Percentiles rank a stretch among this genome's conserved stretches.
These are phyloP conservation scores for Rhagologus leucostigma DNA, from an alignment of 2,113 vertebrate species.

Conservation along the genomic window DNA sequence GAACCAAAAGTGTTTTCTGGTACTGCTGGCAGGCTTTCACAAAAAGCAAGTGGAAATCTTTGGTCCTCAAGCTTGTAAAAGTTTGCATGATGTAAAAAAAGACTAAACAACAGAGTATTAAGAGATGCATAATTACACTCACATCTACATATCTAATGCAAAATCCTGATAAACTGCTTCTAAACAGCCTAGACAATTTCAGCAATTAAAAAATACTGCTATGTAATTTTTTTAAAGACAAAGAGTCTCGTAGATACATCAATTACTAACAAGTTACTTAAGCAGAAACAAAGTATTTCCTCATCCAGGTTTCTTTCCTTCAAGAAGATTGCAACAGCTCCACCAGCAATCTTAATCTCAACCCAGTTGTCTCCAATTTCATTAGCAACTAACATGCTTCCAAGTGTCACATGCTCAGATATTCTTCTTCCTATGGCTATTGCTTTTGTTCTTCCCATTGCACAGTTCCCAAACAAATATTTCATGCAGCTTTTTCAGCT, in stretches of 20 bases:
- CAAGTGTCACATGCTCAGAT: not conserved
- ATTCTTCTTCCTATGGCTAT: not conserved
- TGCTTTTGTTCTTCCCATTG: not conserved
- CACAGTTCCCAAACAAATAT: not conserved
- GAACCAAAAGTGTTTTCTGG: not conserved
- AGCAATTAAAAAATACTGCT: not conserved
- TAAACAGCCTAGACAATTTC: not conserved
- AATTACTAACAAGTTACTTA: not conserved
- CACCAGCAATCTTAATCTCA: not conserved
- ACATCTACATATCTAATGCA: not conserved
- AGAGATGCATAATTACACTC: not conserved
- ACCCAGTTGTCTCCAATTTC: not conserved
- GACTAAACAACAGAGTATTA: not conserved
- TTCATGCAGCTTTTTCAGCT: not conserved
- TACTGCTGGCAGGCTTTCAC: not conserved
- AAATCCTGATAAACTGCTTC: not conserved
- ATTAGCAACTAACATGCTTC: not conserved
- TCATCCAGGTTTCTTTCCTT: not conserved
- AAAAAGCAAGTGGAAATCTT: not conserved
- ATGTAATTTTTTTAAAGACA: not conserved
- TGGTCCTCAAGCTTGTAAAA: not conserved
- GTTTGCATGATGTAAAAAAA: not conserved
- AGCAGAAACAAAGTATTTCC: not conserved
- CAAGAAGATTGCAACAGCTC: not conserved
- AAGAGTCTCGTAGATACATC: not conserved